Percentiles rank a stretch among this genome's conserved stretches.
These are phyloP conservation scores for Cartodere bifasciata DNA, from an alignment of 2,888 invertebrate species.

Conservation along the genomic window DNA sequence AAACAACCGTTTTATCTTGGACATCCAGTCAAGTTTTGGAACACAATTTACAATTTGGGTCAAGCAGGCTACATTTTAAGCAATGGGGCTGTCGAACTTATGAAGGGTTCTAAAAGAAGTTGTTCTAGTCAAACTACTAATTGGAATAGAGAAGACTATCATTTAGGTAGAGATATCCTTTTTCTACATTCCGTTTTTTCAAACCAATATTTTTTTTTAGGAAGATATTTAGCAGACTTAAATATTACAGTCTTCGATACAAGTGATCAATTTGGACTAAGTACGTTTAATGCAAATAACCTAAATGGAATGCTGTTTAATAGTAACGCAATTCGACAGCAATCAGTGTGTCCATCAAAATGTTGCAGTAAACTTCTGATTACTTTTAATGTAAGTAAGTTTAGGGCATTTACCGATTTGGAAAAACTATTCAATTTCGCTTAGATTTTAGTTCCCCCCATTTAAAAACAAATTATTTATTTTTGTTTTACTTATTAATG, in stretches of 20 bases:
- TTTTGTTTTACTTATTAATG: too few species aligned
- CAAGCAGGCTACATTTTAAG: conserved; percentile 45
- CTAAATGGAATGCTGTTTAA: conserved; percentile 33
- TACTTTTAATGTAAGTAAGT: conserved; percentile 36
- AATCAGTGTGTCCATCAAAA: conserved; percentile 36
- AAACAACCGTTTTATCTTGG: conserved; percentile 40
- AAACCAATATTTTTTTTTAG: conserved; percentile 24
- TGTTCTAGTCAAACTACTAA: conserved; percentile 38
- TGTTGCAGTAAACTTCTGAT: conserved; percentile 41
- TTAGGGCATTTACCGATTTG: too few species aligned
- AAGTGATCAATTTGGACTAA: conserved; percentile 36
- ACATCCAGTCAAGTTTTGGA: conserved; percentile 42
- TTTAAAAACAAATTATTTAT: too few species aligned
- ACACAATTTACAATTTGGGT: conserved; percentile 40
- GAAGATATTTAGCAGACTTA: conserved; percentile 38
- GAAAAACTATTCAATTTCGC: too few species aligned
- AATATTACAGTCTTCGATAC: conserved; percentile 40
- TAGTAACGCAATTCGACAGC: conserved; percentile 36
- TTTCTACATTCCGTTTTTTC: background rate
- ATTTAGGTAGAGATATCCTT: too few species aligned
- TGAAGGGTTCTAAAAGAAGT: conserved; percentile 31
- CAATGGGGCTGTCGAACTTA: conserved; percentile 32
- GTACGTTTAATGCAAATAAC: conserved; percentile 41
- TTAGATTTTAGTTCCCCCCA: too few species aligned
- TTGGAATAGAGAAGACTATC: conserved; percentile 46